phyloP scores from a whole-genome alignment of 1,140 invertebrate species.

The Aphidius ervi region DNA sequence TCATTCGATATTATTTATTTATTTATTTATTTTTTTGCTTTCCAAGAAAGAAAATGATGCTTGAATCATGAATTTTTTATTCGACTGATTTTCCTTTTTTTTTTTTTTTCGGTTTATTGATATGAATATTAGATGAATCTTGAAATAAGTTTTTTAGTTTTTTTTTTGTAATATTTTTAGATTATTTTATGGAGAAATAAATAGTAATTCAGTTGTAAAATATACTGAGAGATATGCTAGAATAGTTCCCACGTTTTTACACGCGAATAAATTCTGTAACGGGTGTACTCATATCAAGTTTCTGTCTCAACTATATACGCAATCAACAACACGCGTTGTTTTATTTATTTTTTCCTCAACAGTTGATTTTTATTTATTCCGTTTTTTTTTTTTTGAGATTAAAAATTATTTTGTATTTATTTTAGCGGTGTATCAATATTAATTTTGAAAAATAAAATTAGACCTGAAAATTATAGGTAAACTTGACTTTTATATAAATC shows the following conservation, averaged over 20 bases:
- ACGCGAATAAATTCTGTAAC: slow-evolving; percentile 23
- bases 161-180: too few relatives aligned
- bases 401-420: too few relatives aligned
- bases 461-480: too few relatives aligned
- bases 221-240: slow-evolving; percentile 24
- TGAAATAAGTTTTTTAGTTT: too few relatives aligned
- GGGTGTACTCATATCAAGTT: slow-evolving; percentile 23
- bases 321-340: slow-evolving; percentile 15
- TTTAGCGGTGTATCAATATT: too few relatives aligned
- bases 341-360: not conserved
- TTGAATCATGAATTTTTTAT: too few relatives aligned
- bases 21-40: too few relatives aligned
- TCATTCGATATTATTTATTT: not conserved
- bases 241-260: slow-evolving; percentile 31
- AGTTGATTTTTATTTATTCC: not conserved
- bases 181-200: slow-evolving; percentile 16
- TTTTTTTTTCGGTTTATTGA: too few relatives aligned
- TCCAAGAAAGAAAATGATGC: too few relatives aligned
- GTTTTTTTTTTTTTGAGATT: not conserved
- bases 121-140: not conserved
- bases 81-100: not conserved
- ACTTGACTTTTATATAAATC: too few relatives aligned
- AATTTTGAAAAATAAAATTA: too few relatives aligned
- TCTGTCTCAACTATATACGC: not conserved
- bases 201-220: slow-evolving; percentile 31